Evolutionary conservation across 2,888 invertebrate genomes (phyloP), one percentile per base, ranked within the genome.

Genomic region (Himalopsyche anomala): DNA sequence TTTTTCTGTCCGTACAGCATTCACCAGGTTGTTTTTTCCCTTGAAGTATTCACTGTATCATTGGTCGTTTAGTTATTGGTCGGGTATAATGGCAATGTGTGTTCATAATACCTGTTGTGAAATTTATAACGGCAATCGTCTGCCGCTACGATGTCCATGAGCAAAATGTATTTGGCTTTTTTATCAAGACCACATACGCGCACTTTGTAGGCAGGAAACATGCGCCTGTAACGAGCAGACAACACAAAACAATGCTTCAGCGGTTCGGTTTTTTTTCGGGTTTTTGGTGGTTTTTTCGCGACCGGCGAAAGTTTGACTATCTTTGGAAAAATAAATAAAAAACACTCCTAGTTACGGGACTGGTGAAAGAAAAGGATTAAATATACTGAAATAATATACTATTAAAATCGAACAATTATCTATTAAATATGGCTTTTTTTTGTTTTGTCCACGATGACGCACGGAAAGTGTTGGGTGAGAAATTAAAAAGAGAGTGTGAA

Each of bases 171-270:
- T 95, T 98, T 98, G 94, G 98, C 96, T 94, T 97, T 96, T 95
- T 97, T 98, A 96, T 98, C 98, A 94, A 98, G 95, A 92, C 98
- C 98, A 94, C 97, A 96, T 91, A 98, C 96, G 94, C 98, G 96
- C 92, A 98, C 98, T 95, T 98, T 98, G 96, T 96, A 98, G 94
- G 98, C 97, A 93, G 98, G 98, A 95, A 98, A 98, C 97, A 98
- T 98, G 94, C 98, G 97, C 95, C 98, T 98, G 96, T 93, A 95
- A 95, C 94, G 94, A 93, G 93, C 86, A 86, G 86, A 86, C 84
- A 86, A 62, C 62, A 62, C 62, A 62, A 62, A 79, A 86, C 91
- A 40, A 38, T 82, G 80, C 84, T 84, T 86, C 86, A 86, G 86
- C 83, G 83, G 80, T 42, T 82, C 51, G 80, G 80, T 80, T 80